Evolutionary conservation across 53 echinoderm and acorn worm species (phyloP), one percentile per base, ranked within the genome.

Genomic region (Apostichopus leukothele): DNA sequence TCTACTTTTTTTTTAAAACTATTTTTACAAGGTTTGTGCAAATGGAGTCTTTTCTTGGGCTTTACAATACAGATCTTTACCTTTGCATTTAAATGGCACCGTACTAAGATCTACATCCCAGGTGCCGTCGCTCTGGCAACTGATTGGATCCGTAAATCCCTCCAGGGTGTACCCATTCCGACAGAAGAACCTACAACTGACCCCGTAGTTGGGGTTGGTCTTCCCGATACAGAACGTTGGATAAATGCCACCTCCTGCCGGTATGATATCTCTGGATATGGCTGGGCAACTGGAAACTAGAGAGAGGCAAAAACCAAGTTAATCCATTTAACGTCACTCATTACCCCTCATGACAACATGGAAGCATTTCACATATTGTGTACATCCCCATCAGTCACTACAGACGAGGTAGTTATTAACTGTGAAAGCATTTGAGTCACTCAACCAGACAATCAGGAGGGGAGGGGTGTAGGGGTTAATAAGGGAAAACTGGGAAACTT

Each of bases 151-250:
- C 7, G 51, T 73, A 68, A 75, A 52, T 22, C 92, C 94, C 51
- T 52, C 75, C 75, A 96, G 55, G 7, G 79, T 80, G 75, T 90
- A 89, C 16, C 96, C 94, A 74, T 91, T 86, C 16, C 78, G 89
- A 74, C 96, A 96, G 84, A 75, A 96, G 90, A 96, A 94, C 19
- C 78, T 68, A 57, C 96, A 96, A 39, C 75, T 83, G 52, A 93
- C 93, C 9, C 96, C 96, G 54, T 88, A 83, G 75, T 90, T 84
- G 1, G 93, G 94, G 21, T 88, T 89, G 9, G 77, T 67, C 51
- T 88, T 76, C 5, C 92, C 94, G 1, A 88, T 88, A 85, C 96
- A 96, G 50, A 88, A 67, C 5, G 90, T 53, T 0, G 96, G 96
- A 57, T 91, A 94, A 6, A 95, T 89, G 27, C 91, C 86, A 19